Evolutionary conservation across 1,140 invertebrate species (phyloP), one percentile per base, ranked within the genome.

Genomic region (Caenorhabditis brenneri): DNA sequence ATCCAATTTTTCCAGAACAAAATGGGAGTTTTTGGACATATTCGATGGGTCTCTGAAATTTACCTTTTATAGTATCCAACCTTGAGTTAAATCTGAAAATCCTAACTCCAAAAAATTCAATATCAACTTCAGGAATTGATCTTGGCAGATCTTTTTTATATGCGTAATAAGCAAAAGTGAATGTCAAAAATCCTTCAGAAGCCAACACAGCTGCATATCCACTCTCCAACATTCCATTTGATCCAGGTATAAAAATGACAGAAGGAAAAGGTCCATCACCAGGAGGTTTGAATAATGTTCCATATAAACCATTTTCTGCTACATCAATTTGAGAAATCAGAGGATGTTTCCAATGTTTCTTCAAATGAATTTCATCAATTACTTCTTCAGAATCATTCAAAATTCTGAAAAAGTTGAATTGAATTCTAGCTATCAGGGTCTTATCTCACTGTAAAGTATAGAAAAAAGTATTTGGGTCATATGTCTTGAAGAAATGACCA

Each of bases 151-250:
- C 65, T n/a, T 65, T 65, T 19, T 65, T 65, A 65, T 65, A 65
- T 19, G 58, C 58, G 36, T 33, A 74, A 42, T 74, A 74, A 10
- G 36, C 65, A 24, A 74, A 74, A 7, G 65, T 74, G 9, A 42
- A 39, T 4, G 36, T 42, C 1, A 42, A 2, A 46, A 42, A 74
- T 24, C 65, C 65, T 46, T 74, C 65, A 24, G 65, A 74, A 74
- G 65, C 65, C n/a, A 74, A 12, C 12, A 74, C 65, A 42, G 65
- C 65, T 19, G 65, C 65, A 24, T 74, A 42, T 74, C 65, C 65
- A 74, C 36, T 42, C 15, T 39, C 33, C 6, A 74, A 22, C 36
- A 42, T 42, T 74, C 33, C 33, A 74, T 42, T 74, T 2, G 65
- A 39, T 0, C 65, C 65, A 22, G 33, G 65, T 42, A 74, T 74